Evolutionary conservation across 2,888 invertebrate species (phyloP).

Genomic region (Rapana venosa): DNA sequence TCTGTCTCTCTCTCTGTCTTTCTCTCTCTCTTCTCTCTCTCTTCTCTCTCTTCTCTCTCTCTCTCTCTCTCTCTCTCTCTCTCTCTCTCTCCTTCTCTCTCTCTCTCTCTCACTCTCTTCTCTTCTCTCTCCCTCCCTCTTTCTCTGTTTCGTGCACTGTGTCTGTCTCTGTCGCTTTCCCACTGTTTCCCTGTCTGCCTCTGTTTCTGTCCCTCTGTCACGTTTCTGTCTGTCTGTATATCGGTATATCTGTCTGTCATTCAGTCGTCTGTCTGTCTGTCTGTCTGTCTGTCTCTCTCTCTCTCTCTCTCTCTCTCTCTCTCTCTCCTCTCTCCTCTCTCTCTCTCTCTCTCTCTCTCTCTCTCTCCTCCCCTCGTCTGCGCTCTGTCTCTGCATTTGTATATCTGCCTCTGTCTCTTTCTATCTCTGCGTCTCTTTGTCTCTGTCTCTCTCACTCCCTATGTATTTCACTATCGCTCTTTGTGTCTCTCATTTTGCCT

Average conservation of each 20-base stretch:
- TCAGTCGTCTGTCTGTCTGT: background rate
- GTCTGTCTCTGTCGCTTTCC: background rate
- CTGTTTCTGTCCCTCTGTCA: background rate
- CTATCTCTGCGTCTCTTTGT: background rate
- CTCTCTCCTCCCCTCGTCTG: background rate
- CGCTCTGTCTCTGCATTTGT: background rate
- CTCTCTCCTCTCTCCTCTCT: background rate
- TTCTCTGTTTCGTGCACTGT: background rate
- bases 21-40: background rate
- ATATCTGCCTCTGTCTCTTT: background rate
- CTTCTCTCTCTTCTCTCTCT: background rate
- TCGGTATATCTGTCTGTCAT: background rate
- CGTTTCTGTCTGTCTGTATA: background rate
- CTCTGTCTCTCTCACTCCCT: background rate
- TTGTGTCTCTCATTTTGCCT: background rate
- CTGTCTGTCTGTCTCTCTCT: background rate
- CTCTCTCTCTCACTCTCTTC: background rate
- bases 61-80: background rate
- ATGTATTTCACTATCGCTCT: background rate
- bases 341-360: constrained; percentile 18
- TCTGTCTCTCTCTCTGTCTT: background rate
- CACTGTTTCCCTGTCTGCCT: background rate
- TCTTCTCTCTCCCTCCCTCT: background rate
- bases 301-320: constrained; percentile 18
- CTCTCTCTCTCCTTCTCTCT: background rate